These are phyloP conservation scores for Eidolon dupreanum DNA, from an alignment of 2,797 vertebrate species.

Conservation along the genomic window DNA sequence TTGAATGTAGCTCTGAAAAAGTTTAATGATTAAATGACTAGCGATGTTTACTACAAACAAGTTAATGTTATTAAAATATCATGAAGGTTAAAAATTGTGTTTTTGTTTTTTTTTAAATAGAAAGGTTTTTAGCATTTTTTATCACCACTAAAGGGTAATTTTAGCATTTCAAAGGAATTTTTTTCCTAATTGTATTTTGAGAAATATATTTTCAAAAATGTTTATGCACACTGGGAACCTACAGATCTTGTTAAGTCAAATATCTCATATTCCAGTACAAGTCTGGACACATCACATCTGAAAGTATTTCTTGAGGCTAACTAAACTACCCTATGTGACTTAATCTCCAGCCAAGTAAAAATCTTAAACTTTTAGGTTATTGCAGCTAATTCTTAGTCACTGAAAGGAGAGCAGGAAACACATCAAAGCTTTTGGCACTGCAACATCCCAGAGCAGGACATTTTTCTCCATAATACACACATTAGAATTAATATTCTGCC, in stretches of 20 bases:
- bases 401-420: too few species aligned
- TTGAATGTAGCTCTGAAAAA: conserved; percentile 49
- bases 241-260: conserved; percentile 74
- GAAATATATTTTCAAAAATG: conserved; percentile 70
- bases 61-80: conserved; percentile 1
- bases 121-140: not conserved
- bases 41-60: not conserved
- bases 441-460: not conserved
- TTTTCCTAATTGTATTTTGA: conserved; percentile 77
- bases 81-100: not conserved
- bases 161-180: conserved; percentile 77
- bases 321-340: not conserved
- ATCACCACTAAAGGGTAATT: conserved; percentile 43
- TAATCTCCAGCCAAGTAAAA: conserved; percentile 12
- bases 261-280: conserved; percentile 82
- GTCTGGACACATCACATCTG: conserved; percentile 81
- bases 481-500: not conserved
- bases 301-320: conserved; percentile 50
- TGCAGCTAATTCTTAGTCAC: not conserved
- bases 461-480: not conserved
- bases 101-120: conserved; percentile 25
- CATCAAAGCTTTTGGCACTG: not conserved
- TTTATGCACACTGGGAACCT: conserved; percentile 42
- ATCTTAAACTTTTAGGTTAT: not conserved
- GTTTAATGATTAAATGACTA: not conserved